Percentiles rank a stretch among this genome's conserved stretches.
Conservation (phyloP, 2,113 vertebrate species). For the Hemiscyllium ocellatum region DNA sequence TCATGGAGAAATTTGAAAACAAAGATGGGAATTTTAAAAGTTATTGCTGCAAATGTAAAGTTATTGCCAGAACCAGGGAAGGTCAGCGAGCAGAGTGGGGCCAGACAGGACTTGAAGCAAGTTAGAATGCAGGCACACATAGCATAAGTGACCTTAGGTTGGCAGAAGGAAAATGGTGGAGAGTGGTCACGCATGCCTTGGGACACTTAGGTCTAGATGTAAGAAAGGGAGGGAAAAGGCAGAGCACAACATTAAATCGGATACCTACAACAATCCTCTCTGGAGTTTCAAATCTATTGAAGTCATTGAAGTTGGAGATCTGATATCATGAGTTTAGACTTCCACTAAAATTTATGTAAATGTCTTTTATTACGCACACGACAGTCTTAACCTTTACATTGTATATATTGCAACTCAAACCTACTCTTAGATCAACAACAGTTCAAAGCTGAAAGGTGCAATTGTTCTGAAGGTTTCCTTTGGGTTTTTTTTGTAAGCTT, state of each 20-base stretch:
- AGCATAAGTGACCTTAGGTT: too few relatives aligned
- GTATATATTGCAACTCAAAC: neutral
- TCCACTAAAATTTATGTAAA: neutral
- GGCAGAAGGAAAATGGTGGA: too few relatives aligned
- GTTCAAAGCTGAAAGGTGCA: neutral
- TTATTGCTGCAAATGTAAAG: neutral
- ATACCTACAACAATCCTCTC: neutral
- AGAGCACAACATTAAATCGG: neutral
- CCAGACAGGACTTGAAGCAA: neutral
- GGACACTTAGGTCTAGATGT: neutral
- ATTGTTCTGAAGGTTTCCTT: conserved; percentile 14
- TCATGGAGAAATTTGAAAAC: neutral
- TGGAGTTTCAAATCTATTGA: neutral
- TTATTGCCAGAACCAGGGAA: too few relatives aligned
- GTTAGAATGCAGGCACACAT: neutral
- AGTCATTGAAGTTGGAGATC: neutral
- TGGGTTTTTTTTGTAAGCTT: neutral
- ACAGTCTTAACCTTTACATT: neutral
- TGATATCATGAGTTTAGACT: neutral
- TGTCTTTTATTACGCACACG: neutral
- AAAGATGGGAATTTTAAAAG: neutral
- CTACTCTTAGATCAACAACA: neutral
- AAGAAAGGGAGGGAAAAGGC: neutral
- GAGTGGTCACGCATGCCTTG: too few relatives aligned
- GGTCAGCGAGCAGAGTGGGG: too few relatives aligned